These are phyloP conservation scores for Drosophila pectinifera DNA, from an alignment of 1,140 invertebrate species.

Conservation along the genomic window DNA sequence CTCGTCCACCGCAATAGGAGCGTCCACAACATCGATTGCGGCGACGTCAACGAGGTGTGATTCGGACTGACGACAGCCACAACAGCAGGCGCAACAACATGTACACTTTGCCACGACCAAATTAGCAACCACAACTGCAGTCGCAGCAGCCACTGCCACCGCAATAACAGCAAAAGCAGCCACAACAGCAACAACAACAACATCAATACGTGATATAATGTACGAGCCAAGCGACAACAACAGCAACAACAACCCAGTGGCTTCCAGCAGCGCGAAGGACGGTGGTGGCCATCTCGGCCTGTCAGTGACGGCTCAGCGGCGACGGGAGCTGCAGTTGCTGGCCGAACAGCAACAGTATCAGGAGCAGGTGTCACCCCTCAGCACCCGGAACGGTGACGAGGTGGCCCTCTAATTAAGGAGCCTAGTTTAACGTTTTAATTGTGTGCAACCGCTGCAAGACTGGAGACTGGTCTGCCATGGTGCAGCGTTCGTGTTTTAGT, in stretches of 20 bases:
- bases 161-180: slow-evolving; percentile 22
- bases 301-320: slow-evolving; percentile 72
- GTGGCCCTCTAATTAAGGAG: slow-evolving; percentile 71
- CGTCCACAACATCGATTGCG: slow-evolving; percentile 31
- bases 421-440: slow-evolving; percentile 38
- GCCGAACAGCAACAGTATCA: slow-evolving; percentile 65
- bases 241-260: slow-evolving; percentile 52
- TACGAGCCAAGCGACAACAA: slow-evolving; percentile 62
- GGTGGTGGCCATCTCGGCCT: slow-evolving; percentile 46
- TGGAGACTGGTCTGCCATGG: slow-evolving; percentile 58
- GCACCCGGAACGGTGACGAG: slow-evolving; percentile 74
- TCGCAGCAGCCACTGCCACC: no score
- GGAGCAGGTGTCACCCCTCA: slow-evolving; percentile 62
- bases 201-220: slow-evolving; percentile 71
- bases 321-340: slow-evolving; percentile 69
- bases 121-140: slow-evolving; percentile 31
- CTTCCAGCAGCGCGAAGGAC: slow-evolving; percentile 56
- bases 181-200: slow-evolving; percentile 29
- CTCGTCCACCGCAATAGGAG: neutral
- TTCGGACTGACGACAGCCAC: slow-evolving; percentile 77
- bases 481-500: slow-evolving; percentile 54
- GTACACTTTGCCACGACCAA: slow-evolving; percentile 65
- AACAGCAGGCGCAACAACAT: slow-evolving; percentile 55
- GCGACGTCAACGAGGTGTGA: slow-evolving; percentile 64
- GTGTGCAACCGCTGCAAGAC: slow-evolving; percentile 29